phyloP scores from a whole-genome alignment of 2,113 vertebrate species.

The Hippocampus zosterae region DNA sequence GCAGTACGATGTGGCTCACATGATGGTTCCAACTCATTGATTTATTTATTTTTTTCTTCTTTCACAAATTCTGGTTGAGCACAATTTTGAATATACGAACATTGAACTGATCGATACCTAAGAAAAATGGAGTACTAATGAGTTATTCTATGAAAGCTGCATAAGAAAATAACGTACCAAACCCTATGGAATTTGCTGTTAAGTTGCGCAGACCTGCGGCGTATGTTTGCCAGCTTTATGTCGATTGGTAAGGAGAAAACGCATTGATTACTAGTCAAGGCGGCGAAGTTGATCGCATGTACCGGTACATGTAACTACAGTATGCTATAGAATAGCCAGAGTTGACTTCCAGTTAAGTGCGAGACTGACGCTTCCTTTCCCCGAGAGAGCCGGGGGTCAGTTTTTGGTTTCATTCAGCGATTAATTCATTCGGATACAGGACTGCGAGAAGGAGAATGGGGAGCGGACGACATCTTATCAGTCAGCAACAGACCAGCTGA shows the following conservation, averaged over 20 bases:
- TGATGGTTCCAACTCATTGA: neutral
- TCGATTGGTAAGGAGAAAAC: no score
- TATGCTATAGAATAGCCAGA: neutral
- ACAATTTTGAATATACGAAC: no score
- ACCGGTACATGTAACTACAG: neutral
- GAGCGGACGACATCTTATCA: constrained; percentile 91
- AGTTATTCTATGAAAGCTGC: no score
- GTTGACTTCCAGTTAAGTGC: constrained; percentile 37
- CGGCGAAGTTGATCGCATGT: no score
- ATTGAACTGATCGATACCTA: no score
- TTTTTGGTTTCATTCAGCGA: constrained; percentile 80
- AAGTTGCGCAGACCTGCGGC: no score
- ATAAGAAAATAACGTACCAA: no score
- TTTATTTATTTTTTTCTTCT: no score
- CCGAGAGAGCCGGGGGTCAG: constrained; percentile 62
- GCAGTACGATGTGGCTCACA: neutral
- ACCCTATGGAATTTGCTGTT: no score
- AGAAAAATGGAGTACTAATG: no score
- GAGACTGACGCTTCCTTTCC: constrained; percentile 63
- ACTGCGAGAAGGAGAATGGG: constrained; percentile 64
- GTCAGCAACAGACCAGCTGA: constrained; percentile 80
- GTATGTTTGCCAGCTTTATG: no score
- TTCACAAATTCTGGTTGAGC: neutral
- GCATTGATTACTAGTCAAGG: no score
- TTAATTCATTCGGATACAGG: constrained; percentile 70